Conservation (phyloP, 2,888 invertebrate genomes). For the Thysanoteuthis rhombus region DNA sequence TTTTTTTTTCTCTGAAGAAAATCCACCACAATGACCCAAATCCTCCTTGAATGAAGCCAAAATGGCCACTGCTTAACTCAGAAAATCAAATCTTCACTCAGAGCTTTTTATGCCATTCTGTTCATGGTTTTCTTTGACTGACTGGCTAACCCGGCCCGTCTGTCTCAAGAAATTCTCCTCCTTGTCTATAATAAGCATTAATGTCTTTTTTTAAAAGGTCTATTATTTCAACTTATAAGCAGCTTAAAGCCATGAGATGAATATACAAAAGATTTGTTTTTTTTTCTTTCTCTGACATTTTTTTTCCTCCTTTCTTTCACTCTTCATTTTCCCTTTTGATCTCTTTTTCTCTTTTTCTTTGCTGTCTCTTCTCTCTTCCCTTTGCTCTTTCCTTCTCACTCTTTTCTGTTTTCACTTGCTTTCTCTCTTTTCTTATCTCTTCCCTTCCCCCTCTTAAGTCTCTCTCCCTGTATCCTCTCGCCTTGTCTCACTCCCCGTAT, state of each 20-base stretch:
- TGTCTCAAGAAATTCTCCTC: background rate
- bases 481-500: background rate
- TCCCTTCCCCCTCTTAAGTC: background rate
- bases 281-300: background rate
- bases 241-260: background rate
- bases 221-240: slow-evolving; percentile 12
- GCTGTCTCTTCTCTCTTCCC: background rate
- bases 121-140: background rate
- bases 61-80: background rate
- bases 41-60: background rate
- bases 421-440: background rate
- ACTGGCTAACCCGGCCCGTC: background rate
- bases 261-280: background rate
- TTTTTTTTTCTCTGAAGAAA: background rate
- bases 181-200: background rate
- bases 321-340: too few relatives aligned
- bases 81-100: background rate
- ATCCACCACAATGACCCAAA: slow-evolving; percentile 12
- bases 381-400: background rate
- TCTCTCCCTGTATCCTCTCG: background rate
- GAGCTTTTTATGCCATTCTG: background rate
- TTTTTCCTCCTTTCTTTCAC: background rate
- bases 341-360: too few relatives aligned
- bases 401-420: background rate
- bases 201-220: background rate